Conservation (phyloP, 2,888 invertebrate species). For the Papilio protenor region DNA sequence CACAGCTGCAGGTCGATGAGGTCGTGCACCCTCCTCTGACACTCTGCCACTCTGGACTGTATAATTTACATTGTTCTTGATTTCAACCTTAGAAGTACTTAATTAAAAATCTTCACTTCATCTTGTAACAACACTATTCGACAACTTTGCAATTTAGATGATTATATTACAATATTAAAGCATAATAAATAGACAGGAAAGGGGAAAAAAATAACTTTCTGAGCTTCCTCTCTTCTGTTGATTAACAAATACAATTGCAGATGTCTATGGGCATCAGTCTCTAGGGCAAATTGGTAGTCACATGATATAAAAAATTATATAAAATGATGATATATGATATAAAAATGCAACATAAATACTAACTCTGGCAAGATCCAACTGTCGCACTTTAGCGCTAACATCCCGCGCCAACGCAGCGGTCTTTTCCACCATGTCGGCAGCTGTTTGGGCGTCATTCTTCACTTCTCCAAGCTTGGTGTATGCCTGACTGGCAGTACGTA, state of each 20-base stretch:
- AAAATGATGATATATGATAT: too few species aligned
- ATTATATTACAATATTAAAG: not conserved
- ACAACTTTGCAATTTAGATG: not conserved
- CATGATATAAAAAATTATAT: too few species aligned
- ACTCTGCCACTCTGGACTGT: constrained; percentile 86
- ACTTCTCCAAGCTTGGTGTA: constrained; percentile 91
- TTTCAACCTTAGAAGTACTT: not conserved
- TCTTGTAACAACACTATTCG: not conserved
- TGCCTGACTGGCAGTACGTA: constrained; percentile 91
- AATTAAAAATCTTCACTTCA: not conserved
- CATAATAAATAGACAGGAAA: not conserved
- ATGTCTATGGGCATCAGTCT: too few species aligned
- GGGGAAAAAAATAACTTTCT: not conserved
- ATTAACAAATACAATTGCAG: not conserved
- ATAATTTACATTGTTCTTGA: not conserved
- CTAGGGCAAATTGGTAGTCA: too few species aligned
- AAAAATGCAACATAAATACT: constrained; percentile 54
- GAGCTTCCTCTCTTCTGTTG: not conserved
- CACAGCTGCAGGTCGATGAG: constrained; percentile 97
- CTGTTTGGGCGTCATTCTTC: constrained; percentile 90
- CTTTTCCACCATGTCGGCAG: constrained; percentile 93
- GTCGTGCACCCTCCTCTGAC: constrained; percentile 97
- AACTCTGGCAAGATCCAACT: constrained; percentile 96
- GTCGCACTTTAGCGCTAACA: constrained; percentile 97
- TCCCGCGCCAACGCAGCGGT: constrained; percentile 96